phyloP scores from a whole-genome alignment of 2,888 invertebrate genomes.

The Agrotis segetum region DNA sequence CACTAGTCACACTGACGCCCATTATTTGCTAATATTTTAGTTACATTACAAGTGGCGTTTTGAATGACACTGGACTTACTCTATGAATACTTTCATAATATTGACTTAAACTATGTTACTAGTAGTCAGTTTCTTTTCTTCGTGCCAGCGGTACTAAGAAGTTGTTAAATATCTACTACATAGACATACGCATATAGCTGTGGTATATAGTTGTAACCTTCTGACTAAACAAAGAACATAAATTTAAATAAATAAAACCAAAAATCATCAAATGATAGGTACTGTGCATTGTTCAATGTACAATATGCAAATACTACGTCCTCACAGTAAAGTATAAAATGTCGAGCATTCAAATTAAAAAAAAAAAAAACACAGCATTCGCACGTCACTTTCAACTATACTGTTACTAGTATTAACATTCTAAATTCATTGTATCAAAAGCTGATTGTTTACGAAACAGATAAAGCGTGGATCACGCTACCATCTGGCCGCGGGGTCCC shows the following conservation, averaged over 20 bases:
- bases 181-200: neutral
- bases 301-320: slow-evolving; percentile 33
- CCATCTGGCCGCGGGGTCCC: slow-evolving; percentile 69
- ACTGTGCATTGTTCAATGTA: slow-evolving; percentile 23
- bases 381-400: slow-evolving; percentile 53
- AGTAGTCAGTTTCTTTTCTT: neutral
- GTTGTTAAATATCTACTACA: neutral
- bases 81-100: slow-evolving; percentile 3
- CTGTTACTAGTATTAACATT: slow-evolving; percentile 21
- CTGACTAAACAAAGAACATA: slow-evolving; percentile 17
- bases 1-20: slow-evolving; percentile 49
- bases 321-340: slow-evolving; percentile 26
- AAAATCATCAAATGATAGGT: slow-evolving; percentile 24
- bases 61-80: slow-evolving; percentile 9
- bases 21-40: slow-evolving; percentile 47
- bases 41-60: slow-evolving; percentile 16
- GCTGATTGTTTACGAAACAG: slow-evolving; percentile 51
- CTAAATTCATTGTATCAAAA: slow-evolving; percentile 48
- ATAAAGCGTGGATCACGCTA: slow-evolving; percentile 56
- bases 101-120: neutral
- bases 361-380: slow-evolving; percentile 25
- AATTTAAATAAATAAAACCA: slow-evolving; percentile 14
- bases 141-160: neutral
- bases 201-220: slow-evolving; percentile 24
- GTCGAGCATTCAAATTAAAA: slow-evolving; percentile 24